A percentile compares a stretch with the other conserved stretches of the same genome.
Conservation (phyloP, 2,797 vertebrate species). For the Lophotriccus pileatus region DNA sequence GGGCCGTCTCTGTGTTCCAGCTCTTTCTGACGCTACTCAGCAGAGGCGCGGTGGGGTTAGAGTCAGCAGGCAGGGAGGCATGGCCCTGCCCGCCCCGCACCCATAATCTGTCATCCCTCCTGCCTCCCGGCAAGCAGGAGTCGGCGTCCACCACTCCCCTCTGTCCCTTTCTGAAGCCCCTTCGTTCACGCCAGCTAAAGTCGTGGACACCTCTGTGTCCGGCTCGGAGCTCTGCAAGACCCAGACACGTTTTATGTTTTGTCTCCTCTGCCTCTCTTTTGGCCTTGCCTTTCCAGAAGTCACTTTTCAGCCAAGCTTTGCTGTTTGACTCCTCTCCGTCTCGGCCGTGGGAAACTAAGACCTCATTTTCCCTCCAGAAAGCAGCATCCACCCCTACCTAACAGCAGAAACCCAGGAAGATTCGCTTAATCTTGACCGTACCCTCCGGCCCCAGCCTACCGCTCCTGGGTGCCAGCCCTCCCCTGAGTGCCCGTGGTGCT, state of each 20-base stretch:
- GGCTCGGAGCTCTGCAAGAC: neutral
- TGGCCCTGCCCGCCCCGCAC: neutral
- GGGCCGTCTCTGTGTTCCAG: too few relatives aligned
- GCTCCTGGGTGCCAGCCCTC: fast-evolving
- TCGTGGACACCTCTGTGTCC: too few relatives aligned
- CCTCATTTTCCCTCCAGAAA: neutral
- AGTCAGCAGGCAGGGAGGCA: neutral
- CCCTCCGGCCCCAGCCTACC: neutral
- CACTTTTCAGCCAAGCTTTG: neutral
- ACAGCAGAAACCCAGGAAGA: fast-evolving
- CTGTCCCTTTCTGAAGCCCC: fast-evolving
- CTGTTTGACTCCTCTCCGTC: neutral
- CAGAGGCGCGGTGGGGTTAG: neutral
- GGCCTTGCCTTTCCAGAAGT: neutral
- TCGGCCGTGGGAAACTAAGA: neutral
- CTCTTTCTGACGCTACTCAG: neutral
- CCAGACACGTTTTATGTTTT: neutral
- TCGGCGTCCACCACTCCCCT: neutral
- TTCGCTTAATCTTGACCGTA: fast-evolving
- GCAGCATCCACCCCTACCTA: neutral
- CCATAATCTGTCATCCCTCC: neutral
- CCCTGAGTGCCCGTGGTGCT: fast-evolving
- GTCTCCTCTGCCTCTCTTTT: neutral
- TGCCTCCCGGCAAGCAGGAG: fast-evolving
- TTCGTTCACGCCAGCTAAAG: fast-evolving